Evolutionary conservation across 37 sponge, comb jelly and placozoan genomes (phyloP).

Genomic region (Tethya wilhelma): DNA sequence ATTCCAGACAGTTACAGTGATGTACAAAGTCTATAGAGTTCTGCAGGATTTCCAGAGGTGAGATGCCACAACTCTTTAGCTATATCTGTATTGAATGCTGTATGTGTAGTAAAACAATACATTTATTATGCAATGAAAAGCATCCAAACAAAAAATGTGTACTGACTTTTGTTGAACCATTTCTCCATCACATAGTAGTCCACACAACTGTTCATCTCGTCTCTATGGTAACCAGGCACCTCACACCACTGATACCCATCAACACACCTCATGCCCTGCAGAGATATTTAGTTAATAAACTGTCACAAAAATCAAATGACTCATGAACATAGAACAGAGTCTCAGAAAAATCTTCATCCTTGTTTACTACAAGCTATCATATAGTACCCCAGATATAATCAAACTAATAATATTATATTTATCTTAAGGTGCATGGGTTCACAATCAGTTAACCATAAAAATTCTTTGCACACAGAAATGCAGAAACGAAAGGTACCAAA

Average conservation of each 20-base stretch:
- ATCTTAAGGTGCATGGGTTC: no score
- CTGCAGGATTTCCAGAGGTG: constrained; percentile 46
- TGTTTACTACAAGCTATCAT: not conserved
- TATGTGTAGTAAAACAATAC: not conserved
- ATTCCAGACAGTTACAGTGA: constrained; percentile 1
- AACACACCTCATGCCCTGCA: constrained; percentile 7
- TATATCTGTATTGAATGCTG: not conserved
- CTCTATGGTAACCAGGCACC: not conserved
- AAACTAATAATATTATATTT: not conserved
- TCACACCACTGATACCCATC: not conserved
- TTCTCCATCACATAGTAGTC: not conserved
- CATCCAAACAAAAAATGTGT: not conserved
- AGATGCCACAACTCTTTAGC: constrained; percentile 65
- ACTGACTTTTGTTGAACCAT: constrained; percentile 51
- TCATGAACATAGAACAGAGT: not conserved
- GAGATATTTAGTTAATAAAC: not conserved
- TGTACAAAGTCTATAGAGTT: constrained; percentile 36
- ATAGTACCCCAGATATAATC: not conserved
- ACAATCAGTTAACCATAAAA: no score
- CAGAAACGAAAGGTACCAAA: no score
- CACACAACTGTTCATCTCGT: constrained; percentile 42
- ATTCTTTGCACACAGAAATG: no score
- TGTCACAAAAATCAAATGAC: not conserved
- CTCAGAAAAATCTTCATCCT: not conserved
- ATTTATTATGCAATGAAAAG: not conserved